phyloP scores from a whole-genome alignment of 2,797 vertebrate species.

The Vultur gryphus region DNA sequence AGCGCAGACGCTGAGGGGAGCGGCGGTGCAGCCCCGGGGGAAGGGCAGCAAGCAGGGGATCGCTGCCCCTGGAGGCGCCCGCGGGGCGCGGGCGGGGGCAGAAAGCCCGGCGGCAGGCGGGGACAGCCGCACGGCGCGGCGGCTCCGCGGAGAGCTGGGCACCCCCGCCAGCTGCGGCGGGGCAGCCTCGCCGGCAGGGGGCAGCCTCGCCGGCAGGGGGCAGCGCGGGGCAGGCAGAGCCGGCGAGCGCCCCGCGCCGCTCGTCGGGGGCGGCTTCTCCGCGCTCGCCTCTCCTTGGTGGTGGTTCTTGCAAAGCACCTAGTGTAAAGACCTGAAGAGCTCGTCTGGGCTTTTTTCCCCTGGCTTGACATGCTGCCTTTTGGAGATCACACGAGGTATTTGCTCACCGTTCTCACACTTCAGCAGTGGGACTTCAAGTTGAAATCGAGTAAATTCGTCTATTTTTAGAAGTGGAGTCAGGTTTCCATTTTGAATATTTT shows the following conservation, averaged over 20 bases:
- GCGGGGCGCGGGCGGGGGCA: not conserved
- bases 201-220: slow-evolving; percentile 4
- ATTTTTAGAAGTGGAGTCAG: slow-evolving; percentile 59
- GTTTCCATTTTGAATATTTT: slow-evolving; percentile 50
- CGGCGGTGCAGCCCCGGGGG: not conserved
- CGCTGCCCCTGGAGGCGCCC: not conserved
- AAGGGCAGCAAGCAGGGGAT: not conserved
- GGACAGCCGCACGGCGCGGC: not conserved
- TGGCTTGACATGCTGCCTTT: slow-evolving; percentile 73
- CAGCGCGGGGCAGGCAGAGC: not conserved
- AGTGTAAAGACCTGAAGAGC: not conserved
- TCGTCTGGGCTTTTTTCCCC: not conserved
- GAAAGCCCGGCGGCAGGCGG: no score
- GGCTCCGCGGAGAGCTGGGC: not conserved
- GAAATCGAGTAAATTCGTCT: slow-evolving; percentile 2
- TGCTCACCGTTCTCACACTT: not conserved
- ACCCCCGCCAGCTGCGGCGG: not conserved
- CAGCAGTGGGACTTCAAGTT: not conserved
- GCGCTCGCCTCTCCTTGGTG: not conserved
- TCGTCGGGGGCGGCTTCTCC: not conserved
- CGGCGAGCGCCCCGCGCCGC: not conserved
- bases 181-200: not conserved
- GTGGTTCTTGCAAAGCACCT: not conserved
- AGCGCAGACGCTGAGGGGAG: not conserved
- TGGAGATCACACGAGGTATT: slow-evolving; percentile 76